phyloP scores from a whole-genome alignment of 2,888 invertebrate species.

The Abrostola tripartita region DNA sequence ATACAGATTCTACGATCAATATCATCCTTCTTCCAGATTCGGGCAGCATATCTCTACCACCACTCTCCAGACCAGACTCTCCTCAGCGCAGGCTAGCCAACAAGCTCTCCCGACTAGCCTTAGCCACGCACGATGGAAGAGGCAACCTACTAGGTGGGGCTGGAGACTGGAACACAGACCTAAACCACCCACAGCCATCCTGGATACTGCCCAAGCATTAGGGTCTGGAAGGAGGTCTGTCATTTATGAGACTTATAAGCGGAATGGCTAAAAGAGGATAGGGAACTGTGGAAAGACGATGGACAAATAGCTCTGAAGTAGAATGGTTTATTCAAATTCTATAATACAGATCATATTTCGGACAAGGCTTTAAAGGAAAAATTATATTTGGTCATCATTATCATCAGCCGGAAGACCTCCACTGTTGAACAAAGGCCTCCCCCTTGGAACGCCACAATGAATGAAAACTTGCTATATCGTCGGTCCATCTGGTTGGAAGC shows the following conservation, averaged over 20 bases:
- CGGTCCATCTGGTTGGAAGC: too few species aligned
- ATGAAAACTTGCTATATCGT: too few species aligned
- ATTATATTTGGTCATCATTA: too few species aligned
- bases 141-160: slow-evolving; percentile 96
- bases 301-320: too few species aligned
- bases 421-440: too few species aligned
- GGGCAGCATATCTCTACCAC: slow-evolving; percentile 83
- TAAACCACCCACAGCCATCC: slow-evolving; percentile 74
- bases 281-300: too few species aligned
- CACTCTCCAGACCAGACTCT: slow-evolving; percentile 84
- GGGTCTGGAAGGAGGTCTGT: slow-evolving; percentile 4
- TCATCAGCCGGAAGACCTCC: too few species aligned
- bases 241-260: not conserved
- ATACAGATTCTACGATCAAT: too few species aligned
- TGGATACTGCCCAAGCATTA: slow-evolving; percentile 83
- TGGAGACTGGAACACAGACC: slow-evolving; percentile 90
- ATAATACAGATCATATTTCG: too few species aligned
- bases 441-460: too few species aligned
- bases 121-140: slow-evolving; percentile 96
- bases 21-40: slow-evolving; percentile 68
- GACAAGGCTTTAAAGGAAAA: too few species aligned
- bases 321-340: too few species aligned
- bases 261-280: not conserved
- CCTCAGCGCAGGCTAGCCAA: slow-evolving; percentile 92
- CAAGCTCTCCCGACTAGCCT: slow-evolving; percentile 94